Conservation (phyloP, 1,140 invertebrate species). For the Euschistus heros region DNA sequence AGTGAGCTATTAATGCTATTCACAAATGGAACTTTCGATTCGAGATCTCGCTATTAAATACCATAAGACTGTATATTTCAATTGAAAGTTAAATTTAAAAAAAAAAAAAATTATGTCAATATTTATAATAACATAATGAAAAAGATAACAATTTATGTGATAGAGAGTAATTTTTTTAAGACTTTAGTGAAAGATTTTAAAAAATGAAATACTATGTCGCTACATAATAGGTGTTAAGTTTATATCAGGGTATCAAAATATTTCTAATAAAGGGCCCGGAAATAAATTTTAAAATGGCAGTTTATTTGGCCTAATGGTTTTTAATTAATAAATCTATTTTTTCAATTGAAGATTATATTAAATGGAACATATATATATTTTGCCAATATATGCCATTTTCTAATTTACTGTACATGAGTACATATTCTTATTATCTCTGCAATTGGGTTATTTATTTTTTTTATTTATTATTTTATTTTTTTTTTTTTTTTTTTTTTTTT, state of each 20-base stretch:
- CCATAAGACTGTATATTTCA: conserved; percentile 11
- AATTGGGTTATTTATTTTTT: conserved; percentile 3
- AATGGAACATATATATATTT: conserved; percentile 2
- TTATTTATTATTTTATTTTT: no score
- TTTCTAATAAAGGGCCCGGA: neutral
- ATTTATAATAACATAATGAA: neutral
- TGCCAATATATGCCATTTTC: neutral
- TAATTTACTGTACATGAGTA: neutral
- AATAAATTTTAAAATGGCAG: conserved; percentile 4
- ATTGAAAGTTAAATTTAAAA: neutral
- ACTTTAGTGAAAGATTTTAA: neutral
- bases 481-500: no score
- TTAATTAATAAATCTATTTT: conserved; percentile 15
- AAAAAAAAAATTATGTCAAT: conserved; percentile 7
- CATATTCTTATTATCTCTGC: conserved; percentile 13
- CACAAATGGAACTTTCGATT: conserved; percentile 10
- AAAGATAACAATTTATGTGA: conserved; percentile 10
- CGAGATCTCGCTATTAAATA: conserved; percentile 11
- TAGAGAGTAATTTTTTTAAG: conserved; percentile 17
- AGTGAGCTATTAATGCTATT: conserved; percentile 9
- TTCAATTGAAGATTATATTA: neutral
- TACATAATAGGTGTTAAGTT: neutral
- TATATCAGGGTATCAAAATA: conserved; percentile 3
- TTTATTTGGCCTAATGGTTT: conserved; percentile 13
- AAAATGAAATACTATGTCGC: neutral